Evolutionary conservation across 2,888 invertebrate genomes (phyloP), one percentile per base, ranked within the genome.

Genomic region (Luperina nickerlii): DNA sequence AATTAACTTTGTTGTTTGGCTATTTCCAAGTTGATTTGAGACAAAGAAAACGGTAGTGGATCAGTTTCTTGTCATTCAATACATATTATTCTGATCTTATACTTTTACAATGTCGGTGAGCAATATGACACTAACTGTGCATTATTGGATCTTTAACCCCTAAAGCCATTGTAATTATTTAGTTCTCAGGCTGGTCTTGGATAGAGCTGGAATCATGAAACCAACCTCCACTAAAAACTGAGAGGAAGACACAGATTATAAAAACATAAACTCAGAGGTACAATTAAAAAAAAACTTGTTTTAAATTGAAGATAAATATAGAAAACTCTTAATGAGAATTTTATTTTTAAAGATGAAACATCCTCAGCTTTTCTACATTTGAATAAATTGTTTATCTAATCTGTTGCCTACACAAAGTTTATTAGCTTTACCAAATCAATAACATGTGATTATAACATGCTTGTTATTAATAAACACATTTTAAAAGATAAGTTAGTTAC

Each of bases 371-470:
- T 79, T 42, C 38, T 54, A 70, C n/a, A 54, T 76, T 71, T 67
- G 32, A 65, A 67, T 80, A 57, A 73, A 75, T 77, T 81, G 54
- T 85, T 81, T 85, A 85, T 88, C 88, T 88, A 86, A 86, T 86
- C 87, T 84, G 62, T 84, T 81, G 68, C 79, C 27, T 76, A 63
- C 72, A 71, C 77, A 81, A 80, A 88, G 78, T 89, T 84, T 89
- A 88, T 81, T 88, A 76, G 75, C 76, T 88, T 71, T 45, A 88
- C 77, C 67, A 85, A 87, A 85, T 81, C 70, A 89, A 88, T 83
- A 86, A 86, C 88, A 86, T 82, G 83, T 86, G 78, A 82, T 85
- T 60, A 85, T 62, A 0, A 54, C 87, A 88, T 82, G 83, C 73
- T 81, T 71, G 70, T 86, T 78, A 65, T 60, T 82, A 66, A 81